Percentiles rank a stretch among this genome's conserved stretches.
These are phyloP conservation scores for Muntiacus reevesi DNA, from an alignment of 2,113 vertebrate genomes.

Conservation along the genomic window DNA sequence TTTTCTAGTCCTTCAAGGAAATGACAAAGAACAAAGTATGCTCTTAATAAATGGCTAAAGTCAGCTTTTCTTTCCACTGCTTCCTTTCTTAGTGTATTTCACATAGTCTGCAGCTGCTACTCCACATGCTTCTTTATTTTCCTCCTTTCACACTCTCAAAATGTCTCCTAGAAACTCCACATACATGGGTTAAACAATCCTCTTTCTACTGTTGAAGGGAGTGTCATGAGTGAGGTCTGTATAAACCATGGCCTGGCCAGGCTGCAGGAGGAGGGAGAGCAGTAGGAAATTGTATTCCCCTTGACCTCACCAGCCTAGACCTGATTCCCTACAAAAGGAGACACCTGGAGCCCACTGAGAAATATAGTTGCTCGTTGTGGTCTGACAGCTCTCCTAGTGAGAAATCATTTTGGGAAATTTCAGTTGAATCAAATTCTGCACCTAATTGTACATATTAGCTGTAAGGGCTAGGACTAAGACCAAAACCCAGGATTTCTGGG, in stretches of 20 bases:
- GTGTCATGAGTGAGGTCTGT: accelerated
- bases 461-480: background rate
- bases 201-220: background rate
- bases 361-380: background rate
- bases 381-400: background rate
- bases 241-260: background rate
- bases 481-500: background rate
- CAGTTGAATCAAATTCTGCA: background rate
- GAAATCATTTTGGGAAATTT: background rate
- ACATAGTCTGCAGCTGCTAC: background rate
- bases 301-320: background rate
- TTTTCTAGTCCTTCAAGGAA: background rate
- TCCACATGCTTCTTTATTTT: background rate
- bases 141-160: background rate
- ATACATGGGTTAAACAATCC: background rate
- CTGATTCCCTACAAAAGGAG: background rate
- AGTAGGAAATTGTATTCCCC: accelerated
- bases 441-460: background rate
- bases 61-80: background rate
- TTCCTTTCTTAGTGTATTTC: background rate
- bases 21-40: background rate
- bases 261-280: accelerated
- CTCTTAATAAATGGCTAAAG: background rate
- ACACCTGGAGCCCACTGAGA: background rate
- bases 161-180: background rate